Evolutionary conservation across 2,888 invertebrate species (phyloP), one percentile per base, ranked within the genome.

Genomic region (Emesis castigata): DNA sequence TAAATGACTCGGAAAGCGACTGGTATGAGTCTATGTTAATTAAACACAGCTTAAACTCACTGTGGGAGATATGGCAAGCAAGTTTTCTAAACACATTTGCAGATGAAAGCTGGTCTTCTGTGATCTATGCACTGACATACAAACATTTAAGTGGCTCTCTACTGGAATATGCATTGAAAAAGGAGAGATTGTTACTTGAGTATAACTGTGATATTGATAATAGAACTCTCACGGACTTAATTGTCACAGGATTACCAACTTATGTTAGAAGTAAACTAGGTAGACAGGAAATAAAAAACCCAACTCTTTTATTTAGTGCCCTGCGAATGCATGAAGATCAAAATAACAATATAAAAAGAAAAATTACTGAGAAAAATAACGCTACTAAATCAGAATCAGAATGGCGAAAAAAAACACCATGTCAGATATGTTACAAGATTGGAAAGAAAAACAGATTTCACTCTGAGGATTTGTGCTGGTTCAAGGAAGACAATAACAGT

Each of bases 401-500:
- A 64, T 72, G 9, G 9, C 8, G 16, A 72, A 64, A 48, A 64
- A 72, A 72, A 62, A 64, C 58, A 61, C 44, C 62, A 8, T 74
- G 68, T 74, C 68, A 74, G n/a, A 74, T 69, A 74, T 68, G 69
- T 74, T 68, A 74, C 44, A 74, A 66, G 61, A 68, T 68, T 26
- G 74, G 74, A 61, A 74, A 74, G 74, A 72, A 64, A 74, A 74
- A 71, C 64, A 76, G 66, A 61, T 66, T 76, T 72, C 76, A 76
- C 18, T 71, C 71, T 58, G 79, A 79, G 26, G 75, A 75, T 75
- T 48, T 69, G 56, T 79, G 79, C 64, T 79, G 75, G 75, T 79
- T 75, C 69, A 79, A 79, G 56, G 75, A 71, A 71, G 61, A 71
- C 62, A 71, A 72, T 44, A 72, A 72, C 16, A 72, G 62, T 72